Evolutionary conservation across 2,113 vertebrate species (phyloP), one percentile per base, ranked within the genome.

Genomic region (Equus przewalskii): DNA sequence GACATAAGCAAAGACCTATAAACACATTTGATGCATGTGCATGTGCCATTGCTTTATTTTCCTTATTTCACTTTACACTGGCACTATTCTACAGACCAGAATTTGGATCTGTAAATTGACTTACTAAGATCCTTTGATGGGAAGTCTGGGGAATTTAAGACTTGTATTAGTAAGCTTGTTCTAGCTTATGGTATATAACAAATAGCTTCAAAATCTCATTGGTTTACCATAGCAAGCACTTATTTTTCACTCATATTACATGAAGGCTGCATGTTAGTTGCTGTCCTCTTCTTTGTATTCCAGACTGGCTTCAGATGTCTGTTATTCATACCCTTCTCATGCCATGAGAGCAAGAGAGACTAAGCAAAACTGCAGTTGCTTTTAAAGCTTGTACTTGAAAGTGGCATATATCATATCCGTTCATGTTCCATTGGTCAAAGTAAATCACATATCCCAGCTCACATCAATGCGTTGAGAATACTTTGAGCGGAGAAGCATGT

Each of bases 111-210:
- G 36, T n/a, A 54, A 41, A 44, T 26, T 83, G 54, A 78, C 21
- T 70, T 58, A 54, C 7, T 60, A 46, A 86, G 28, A 54, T 89
- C n/a, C 41, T 94, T 90, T 97, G 65, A 51, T 90, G n/a, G 41
- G 6, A 86, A n/a, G 33, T 58, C 73, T 88, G 49, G 65, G 41
- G 33, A 70, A 81, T 70, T 76, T 70, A 49, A 81, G 49, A 62
- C 28, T 46, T 56, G 6, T 21, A 28, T 67, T 64, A 21, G 7
- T 30, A 3, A 94, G 41, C 41, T 87, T 90, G 87, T 81, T 12
- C 22, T 83, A 62, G 28, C 15, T 79, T 58, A 44, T 69, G 4
- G 13, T 41, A 0, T n/a, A 11, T 78, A 60, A 91, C 4, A 84
- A 5, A 30, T 22, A 78, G 15, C 46, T 51, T 67, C 46, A 81